Percentiles rank a stretch among this genome's conserved stretches.
phyloP scores from a whole-genome alignment of 35 echinoderm and acorn worm genomes.

The Heliocidaris tuberculata region DNA sequence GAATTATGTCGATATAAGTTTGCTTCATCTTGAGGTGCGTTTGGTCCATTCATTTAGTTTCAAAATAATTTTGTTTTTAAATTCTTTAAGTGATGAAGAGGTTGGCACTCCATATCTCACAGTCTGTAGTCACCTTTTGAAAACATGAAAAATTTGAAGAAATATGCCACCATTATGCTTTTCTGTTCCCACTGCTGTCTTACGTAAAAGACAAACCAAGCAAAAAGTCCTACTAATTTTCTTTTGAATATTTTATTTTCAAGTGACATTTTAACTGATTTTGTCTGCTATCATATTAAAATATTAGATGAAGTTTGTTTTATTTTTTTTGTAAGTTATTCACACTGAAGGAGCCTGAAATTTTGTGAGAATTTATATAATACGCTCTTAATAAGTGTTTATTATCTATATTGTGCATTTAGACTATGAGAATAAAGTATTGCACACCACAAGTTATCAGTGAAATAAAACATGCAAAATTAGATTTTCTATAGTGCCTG shows the following conservation, averaged over 20 bases:
- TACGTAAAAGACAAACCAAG: not conserved
- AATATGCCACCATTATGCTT: too few relatives aligned
- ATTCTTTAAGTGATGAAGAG: too few relatives aligned
- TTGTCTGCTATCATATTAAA: not conserved
- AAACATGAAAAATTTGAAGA: too few relatives aligned
- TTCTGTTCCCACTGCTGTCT: too few relatives aligned
- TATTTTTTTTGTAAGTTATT: constrained; percentile 3
- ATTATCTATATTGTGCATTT: constrained; percentile 29
- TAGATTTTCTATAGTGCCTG: not conserved
- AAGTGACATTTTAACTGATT: not conserved
- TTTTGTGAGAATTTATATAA: constrained; percentile 19
- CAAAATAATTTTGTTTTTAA: too few relatives aligned
- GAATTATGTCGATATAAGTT: too few relatives aligned
- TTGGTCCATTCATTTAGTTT: too few relatives aligned
- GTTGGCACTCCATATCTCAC: too few relatives aligned
- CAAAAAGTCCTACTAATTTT: not conserved
- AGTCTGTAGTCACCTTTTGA: too few relatives aligned
- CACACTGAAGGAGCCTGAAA: not conserved
- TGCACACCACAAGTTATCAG: constrained; percentile 40
- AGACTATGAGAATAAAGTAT: constrained; percentile 24
- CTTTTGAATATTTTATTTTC: not conserved
- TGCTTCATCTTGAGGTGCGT: too few relatives aligned
- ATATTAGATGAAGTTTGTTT: not conserved
- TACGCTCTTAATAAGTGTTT: constrained; percentile 6
- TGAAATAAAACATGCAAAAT: constrained; percentile 44